Conservation (phyloP, 2,113 vertebrate species). For the Aegotheles bennettii region DNA sequence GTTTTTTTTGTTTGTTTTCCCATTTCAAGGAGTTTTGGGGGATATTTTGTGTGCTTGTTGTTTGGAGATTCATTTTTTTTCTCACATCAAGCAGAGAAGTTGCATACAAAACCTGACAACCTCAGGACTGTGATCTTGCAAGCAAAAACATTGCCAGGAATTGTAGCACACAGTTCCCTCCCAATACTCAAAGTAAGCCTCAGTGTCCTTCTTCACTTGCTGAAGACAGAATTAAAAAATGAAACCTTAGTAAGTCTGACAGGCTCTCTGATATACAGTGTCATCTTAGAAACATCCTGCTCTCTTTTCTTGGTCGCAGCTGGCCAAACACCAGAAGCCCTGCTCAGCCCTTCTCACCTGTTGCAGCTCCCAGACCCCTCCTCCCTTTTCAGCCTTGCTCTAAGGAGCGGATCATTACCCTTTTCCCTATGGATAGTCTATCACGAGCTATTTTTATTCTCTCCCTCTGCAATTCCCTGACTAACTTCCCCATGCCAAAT, state of each 20-base stretch:
- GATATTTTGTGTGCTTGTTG: background rate
- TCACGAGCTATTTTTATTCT: conserved; percentile 29
- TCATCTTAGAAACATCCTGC: background rate
- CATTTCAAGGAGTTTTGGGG: background rate
- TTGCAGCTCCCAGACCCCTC: background rate
- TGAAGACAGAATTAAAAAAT: background rate
- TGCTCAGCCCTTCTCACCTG: background rate
- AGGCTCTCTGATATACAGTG: background rate
- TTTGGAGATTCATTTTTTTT: background rate
- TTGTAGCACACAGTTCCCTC: background rate
- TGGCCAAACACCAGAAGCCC: background rate
- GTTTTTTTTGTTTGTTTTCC: background rate
- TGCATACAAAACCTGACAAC: background rate
- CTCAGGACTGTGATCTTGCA: background rate
- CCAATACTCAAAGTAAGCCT: background rate
- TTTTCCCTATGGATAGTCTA: background rate
- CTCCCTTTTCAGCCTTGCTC: background rate
- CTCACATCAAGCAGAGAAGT: background rate
- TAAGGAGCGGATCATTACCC: background rate
- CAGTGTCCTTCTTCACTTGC: background rate
- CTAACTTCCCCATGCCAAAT: conserved; percentile 29
- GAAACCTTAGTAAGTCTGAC: background rate
- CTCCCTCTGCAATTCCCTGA: background rate
- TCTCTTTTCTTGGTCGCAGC: background rate
- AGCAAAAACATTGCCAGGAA: background rate